Evolutionary conservation across 2,888 invertebrate species (phyloP), one percentile per base, ranked within the genome.

Genomic region (Heteromyza rotundicornis): DNA sequence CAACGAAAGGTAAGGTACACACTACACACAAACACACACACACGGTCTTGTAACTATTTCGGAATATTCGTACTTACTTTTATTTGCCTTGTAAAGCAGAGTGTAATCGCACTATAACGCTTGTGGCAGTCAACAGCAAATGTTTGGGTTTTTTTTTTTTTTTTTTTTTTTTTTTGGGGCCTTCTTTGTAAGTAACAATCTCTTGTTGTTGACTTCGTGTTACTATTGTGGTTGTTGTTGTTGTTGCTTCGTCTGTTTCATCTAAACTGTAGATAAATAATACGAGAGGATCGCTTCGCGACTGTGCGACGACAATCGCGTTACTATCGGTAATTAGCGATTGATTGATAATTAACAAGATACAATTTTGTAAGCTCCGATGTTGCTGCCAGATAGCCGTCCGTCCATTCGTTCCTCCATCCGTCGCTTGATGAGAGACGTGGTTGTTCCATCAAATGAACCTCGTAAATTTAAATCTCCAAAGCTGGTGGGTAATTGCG

Each of bases 271-370:
- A 40, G 40, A 40, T 3, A 27, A 27, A 5, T 27, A 27, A 27
- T 27, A 27, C 27, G 10, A 27, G n/a, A n/a, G n/a, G n/a, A n/a
- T n/a, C n/a, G n/a, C n/a, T n/a, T n/a, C 32, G 12, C 7, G 32
- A 32, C 12, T 32, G 32, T 32, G 32, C 66, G 68, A 68, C 65
- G 69, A 75, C 75, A 76, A 76, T 77, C 77, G 77, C 75, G 76
- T 76, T 77, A 75, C 75, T 75, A 76, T 77, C 76, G 73, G 75
- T 77, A 77, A 77, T 77, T 76, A 77, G 76, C 75, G 73, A 77
- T 75, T 77, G 77, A 77, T 77, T 76, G 76, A 76, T 77, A 77
- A 77, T 77, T 77, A 77, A 77, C 77, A 75, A 75, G 75, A 71
- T 69, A 73, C 73, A 72, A 73, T 74, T 77, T 77, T 76, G 76